Conservation (phyloP, 2,888 invertebrate species). For the Melipona bicolor region DNA sequence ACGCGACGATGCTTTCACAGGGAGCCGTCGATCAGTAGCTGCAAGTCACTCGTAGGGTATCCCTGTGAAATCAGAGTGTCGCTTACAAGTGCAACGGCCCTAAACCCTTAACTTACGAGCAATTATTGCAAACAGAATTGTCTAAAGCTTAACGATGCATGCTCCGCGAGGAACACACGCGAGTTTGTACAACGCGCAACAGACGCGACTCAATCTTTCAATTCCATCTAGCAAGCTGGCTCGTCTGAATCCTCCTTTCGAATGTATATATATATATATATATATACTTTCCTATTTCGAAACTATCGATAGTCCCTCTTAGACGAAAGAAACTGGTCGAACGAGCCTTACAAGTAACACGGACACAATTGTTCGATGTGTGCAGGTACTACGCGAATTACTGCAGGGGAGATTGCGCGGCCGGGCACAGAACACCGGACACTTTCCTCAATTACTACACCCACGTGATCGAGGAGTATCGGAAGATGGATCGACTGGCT, state of each 20-base stretch:
- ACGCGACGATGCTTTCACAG: conserved; percentile 39
- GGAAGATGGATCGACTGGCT: conserved; percentile 89
- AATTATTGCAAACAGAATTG: conserved; percentile 65
- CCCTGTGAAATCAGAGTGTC: conserved; percentile 71
- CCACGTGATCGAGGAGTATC: conserved; percentile 95
- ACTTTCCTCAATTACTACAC: conserved; percentile 95
- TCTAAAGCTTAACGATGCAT: conserved; percentile 29
- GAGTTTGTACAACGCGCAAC: no score
- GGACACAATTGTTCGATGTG: not conserved
- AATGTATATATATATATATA: no score
- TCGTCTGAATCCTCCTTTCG: no score
- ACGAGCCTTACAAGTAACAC: not conserved
- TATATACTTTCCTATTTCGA: no score
- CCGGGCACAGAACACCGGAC: conserved; percentile 91
- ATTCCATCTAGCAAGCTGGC: no score
- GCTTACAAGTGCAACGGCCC: conserved; percentile 71
- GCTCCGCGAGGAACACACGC: not conserved
- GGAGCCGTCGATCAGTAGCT: conserved; percentile 25
- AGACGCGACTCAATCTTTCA: no score
- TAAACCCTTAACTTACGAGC: conserved; percentile 71
- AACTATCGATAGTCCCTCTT: not conserved
- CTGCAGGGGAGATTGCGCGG: conserved; percentile 94
- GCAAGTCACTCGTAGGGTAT: conserved; percentile 74
- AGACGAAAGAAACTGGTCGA: no score
- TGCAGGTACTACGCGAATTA: conserved; percentile 94